Evolutionary conservation across 2,888 invertebrate species (phyloP).

Genomic region (Ferdinandea cuprea): DNA sequence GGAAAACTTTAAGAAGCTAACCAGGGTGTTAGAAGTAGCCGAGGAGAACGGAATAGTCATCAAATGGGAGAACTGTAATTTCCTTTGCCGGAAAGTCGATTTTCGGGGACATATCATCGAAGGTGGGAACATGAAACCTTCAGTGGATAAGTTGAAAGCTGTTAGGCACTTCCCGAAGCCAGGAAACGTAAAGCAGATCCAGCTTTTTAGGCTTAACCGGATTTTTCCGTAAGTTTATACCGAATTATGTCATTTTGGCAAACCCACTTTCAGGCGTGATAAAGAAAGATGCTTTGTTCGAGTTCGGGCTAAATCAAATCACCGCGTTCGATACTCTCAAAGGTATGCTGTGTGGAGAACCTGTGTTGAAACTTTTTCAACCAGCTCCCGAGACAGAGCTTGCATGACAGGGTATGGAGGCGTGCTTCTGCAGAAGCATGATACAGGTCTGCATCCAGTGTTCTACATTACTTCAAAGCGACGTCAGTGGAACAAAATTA

Average conservation of each 20-base stretch:
- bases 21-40: too few relatives aligned
- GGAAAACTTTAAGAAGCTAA: too few relatives aligned
- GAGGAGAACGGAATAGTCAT: too few relatives aligned
- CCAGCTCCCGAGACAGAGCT: conserved; percentile 71
- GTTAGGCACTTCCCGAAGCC: conserved; percentile 74
- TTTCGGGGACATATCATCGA: conserved; percentile 72
- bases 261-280: background rate
- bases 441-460: too few relatives aligned
- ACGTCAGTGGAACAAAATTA: conserved; percentile 75
- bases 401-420: conserved; percentile 76
- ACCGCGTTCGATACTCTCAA: too few relatives aligned
- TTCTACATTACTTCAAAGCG: too few relatives aligned
- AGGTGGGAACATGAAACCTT: conserved; percentile 71
- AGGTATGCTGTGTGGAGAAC: too few relatives aligned
- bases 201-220: conserved; percentile 5
- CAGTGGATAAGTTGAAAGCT: conserved; percentile 74
- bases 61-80: too few relatives aligned
- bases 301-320: conserved; percentile 4
- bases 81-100: conserved; percentile 73
- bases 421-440: conserved; percentile 75
- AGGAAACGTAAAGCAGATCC: too few relatives aligned
- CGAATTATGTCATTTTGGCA: background rate
- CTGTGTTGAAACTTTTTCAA: conserved; percentile 76
- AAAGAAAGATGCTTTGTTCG: background rate
- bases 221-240: conserved; percentile 6